These are phyloP conservation scores for Microcebus tavaratra DNA, from an alignment of 2,113 vertebrate species.

Conservation along the genomic window DNA sequence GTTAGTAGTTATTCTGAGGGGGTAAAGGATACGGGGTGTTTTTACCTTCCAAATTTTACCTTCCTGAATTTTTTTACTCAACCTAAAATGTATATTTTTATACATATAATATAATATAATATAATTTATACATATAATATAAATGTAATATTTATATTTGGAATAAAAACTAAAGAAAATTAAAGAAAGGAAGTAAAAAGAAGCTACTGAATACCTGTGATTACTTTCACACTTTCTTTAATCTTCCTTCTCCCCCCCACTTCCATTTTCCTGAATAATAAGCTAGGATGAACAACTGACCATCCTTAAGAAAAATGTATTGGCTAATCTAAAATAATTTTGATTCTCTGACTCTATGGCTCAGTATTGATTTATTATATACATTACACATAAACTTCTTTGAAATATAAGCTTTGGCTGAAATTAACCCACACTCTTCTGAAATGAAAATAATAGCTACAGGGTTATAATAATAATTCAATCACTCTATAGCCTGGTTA, in stretches of 20 bases:
- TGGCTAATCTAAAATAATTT: constrained; percentile 30
- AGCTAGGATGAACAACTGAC: not conserved
- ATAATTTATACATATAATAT: no score
- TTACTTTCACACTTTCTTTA: not conserved
- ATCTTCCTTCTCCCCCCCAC: not conserved
- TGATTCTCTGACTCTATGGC: not conserved
- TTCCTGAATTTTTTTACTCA: not conserved
- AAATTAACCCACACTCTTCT: constrained; percentile 45
- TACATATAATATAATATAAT: no score
- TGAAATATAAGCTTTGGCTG: constrained; percentile 45
- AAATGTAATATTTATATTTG: not conserved
- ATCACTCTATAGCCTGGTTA: constrained; percentile 33
- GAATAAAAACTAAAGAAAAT: constrained; percentile 8
- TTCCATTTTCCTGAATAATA: not conserved
- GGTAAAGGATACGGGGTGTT: not conserved
- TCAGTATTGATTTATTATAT: constrained; percentile 31
- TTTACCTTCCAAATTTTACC: constrained; percentile 3
- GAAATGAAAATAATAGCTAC: constrained; percentile 55
- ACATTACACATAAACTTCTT: not conserved
- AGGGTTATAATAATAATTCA: constrained; percentile 32
- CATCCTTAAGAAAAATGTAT: not conserved
- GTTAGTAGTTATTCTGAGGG: not conserved
- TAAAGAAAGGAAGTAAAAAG: not conserved
- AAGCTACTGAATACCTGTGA: not conserved
- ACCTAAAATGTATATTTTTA: not conserved